Conservation (phyloP, 2,113 vertebrate genomes). For the Datnioides undecimradiatus region DNA sequence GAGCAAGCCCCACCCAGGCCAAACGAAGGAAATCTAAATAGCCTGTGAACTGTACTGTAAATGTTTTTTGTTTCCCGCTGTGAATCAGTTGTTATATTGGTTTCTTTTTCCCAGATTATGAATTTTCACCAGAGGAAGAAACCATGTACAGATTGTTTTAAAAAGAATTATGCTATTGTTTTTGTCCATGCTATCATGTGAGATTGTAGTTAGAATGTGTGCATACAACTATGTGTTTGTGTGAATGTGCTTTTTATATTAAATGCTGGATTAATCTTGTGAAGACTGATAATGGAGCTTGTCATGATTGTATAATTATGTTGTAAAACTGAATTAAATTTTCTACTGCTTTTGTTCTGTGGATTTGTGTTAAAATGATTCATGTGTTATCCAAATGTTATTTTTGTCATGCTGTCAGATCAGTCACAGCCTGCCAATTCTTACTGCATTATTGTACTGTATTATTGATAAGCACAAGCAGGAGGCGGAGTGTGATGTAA, state of each 20-base stretch:
- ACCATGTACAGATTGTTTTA: constrained; percentile 94
- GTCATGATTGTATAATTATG: constrained; percentile 83
- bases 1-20: constrained; percentile 94
- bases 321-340: constrained; percentile 84
- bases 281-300: constrained; percentile 77
- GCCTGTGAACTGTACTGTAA: constrained; percentile 93
- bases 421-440: neutral
- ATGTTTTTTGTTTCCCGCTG: constrained; percentile 82
- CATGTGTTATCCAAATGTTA: neutral
- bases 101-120: constrained; percentile 81
- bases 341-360: constrained; percentile 80
- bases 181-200: constrained; percentile 77
- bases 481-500: neutral
- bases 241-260: constrained; percentile 82
- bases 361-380: constrained; percentile 31
- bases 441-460: neutral
- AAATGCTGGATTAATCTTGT: constrained; percentile 85
- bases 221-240: constrained; percentile 69
- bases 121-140: constrained; percentile 86
- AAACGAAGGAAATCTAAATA: constrained; percentile 99
- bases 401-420: neutral
- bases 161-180: constrained; percentile 81
- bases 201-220: constrained; percentile 81
- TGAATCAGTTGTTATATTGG: constrained; percentile 86
- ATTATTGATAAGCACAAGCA: neutral